Base-by-base conservation (phyloP, 2,888 invertebrate species). In the Lepidocyrtoides sp. region DNA sequence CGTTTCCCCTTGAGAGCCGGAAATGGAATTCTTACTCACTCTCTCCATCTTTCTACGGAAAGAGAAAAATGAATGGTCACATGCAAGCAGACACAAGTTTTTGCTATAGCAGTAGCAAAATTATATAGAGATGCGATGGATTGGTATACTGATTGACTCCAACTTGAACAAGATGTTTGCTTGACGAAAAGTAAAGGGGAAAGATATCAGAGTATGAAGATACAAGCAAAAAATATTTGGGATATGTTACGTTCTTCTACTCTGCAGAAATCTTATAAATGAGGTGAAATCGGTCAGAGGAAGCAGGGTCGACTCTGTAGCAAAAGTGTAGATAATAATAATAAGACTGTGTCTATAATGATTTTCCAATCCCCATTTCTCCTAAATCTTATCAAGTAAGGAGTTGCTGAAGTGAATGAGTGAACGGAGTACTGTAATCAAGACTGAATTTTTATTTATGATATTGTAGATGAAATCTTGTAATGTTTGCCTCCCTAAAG, bases 81-180 rank as follows among this genome's bases (percentile, higher is more conserved):
- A 75, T 41, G 26, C 1, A 66, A 36, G 26, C 32, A 51, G 7
- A 75, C 41, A 48, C 48, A 48, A 4, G 12, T 51, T 48, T 48
- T 77, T 77, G 23, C n/a, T 77, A 51, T 29, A 29, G 32, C 36
- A 36, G 36, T 4, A n/a, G n/a, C n/a, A n/a, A n/a, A n/a, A n/a
- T n/a, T n/a, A n/a, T n/a, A n/a, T n/a, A 36, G 23, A 51, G 51
- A 75, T 75, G 77, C 63, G 77, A 87, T 79, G 79, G 77, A 87
- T 87, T 87, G 87, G 51, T 44, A 66, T 32, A 29, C 48, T 77
- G 87, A 87, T 79, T 79, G 60, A 66, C 48, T 75, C 54, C 36
- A 75, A 79, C 87, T 79, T n/a, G 26, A 32, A 79, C 77, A 79
- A 77, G 77, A 79, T 87, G 79, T 29, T 48, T 63, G 63, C 51